Base-by-base conservation (phyloP, 1,140 invertebrate species). In the Drosophila jambulina region DNA sequence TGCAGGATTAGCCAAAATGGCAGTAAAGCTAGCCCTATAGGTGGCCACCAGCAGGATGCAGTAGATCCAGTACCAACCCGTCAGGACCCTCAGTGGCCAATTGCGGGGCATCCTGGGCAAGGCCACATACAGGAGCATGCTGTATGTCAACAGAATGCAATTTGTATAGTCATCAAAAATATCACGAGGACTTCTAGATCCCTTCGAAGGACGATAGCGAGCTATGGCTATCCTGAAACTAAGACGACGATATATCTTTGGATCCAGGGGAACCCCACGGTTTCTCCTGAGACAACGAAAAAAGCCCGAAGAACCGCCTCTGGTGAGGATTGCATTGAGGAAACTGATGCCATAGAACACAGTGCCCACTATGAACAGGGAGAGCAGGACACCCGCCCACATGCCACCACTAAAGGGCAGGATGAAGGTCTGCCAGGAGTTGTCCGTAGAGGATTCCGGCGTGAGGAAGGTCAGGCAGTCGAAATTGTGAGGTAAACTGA, bases 41-140 rank as follows among this genome's bases (percentile, higher is more conserved):
- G 95, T 94, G 5, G 96, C 96, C 1, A 96, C 95, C 29, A 97
- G 94, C 7, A 97, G 93, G 58, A 97, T 95, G 80, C 96, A 96
- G 82, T 97, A 98, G 1, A 97, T 86, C 96, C 96, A 97, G 93
- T 97, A 97, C 95, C 96, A 97, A 3, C 96, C 96, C 21, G 96
- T 96, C 13, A 97, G 93, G 17, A 97, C 92, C 38, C 96, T 93
- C 42, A 97, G 92, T 0, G 96, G 95, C 96, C 96, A 97, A 27
- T 95, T 95, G 12, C 93, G 94, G 0, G 96, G 96, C 65, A 97
- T 93, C 80, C 95, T 95, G 0, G 96, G 96, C 46, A 97, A 76
- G 1, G 96, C 96, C 21, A 97, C 95, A 75, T 96, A 94, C 2
- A 97, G 91, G 23, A 97, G 91, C 96, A 97, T 97, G 61, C 96